Percentiles rank a stretch among this genome's conserved stretches.
phyloP scores from a whole-genome alignment of 2,888 invertebrate genomes.

The Andrena haemorrhoa region DNA sequence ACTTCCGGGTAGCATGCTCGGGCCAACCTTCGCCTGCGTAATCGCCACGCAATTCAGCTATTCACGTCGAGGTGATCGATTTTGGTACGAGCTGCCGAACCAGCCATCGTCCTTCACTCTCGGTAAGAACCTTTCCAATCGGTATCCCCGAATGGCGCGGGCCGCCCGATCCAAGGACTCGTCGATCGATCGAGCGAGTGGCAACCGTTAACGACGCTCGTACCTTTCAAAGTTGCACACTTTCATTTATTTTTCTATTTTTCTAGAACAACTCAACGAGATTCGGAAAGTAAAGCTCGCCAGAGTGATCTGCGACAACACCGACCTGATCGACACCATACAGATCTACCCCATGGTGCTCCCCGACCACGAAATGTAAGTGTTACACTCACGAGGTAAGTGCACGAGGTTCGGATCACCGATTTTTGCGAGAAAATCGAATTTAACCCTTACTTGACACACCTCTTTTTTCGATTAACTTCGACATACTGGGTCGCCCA shows the following conservation, averaged over 20 bases:
- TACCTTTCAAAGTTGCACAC: neutral
- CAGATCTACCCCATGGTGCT: constrained; percentile 97
- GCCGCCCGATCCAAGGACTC: constrained; percentile 44
- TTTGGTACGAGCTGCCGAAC: constrained; percentile 97
- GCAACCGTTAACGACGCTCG: constrained; percentile 10
- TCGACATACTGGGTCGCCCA: too few relatives aligned
- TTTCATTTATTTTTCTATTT: constrained; percentile 37
- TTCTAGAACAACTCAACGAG: constrained; percentile 92
- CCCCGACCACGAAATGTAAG: constrained; percentile 97
- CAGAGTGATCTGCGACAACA: constrained; percentile 95
- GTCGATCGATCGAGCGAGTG: neutral
- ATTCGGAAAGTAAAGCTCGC: constrained; percentile 93
- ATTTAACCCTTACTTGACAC: too few relatives aligned
- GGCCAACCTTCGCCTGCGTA: constrained; percentile 97
- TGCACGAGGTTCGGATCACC: too few relatives aligned
- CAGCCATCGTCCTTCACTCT: constrained; percentile 96
- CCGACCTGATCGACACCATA: constrained; percentile 95
- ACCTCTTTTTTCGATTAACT: too few relatives aligned
- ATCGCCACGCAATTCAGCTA: constrained; percentile 97
- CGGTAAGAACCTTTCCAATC: constrained; percentile 81
- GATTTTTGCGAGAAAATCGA: too few relatives aligned
- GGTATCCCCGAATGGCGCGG: constrained; percentile 5
- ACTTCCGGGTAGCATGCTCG: constrained; percentile 95
- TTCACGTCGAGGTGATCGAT: constrained; percentile 95
- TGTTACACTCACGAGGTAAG: constrained; percentile 66